Evolutionary conservation across 2,113 vertebrate genomes (phyloP).

Genomic region (Epinephelus moara): DNA sequence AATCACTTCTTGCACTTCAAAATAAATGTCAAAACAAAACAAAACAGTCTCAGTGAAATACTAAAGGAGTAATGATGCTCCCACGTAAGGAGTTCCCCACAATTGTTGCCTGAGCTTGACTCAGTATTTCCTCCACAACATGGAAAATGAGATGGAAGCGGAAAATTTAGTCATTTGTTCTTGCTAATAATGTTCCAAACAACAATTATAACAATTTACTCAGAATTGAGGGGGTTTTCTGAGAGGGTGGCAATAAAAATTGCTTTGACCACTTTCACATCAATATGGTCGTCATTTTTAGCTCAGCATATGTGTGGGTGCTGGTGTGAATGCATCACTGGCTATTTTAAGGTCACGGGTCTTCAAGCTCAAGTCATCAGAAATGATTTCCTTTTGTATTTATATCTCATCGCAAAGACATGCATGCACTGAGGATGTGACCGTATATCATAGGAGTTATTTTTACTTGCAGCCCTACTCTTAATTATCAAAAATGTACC

Average conservation of each 20-base stretch:
- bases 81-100: slow-evolving; percentile 2
- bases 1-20: not conserved
- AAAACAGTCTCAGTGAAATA: no score
- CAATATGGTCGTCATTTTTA: not conserved
- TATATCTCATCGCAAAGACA: not conserved
- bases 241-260: not conserved
- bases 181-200: not conserved
- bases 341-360: not conserved
- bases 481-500: no score
- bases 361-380: not conserved
- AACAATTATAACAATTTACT: not conserved
- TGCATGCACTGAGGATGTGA: not conserved
- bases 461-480: not conserved
- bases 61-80: not conserved
- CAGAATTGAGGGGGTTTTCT: slow-evolving; percentile 1
- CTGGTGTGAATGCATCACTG: not conserved
- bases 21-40: not conserved
- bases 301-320: not conserved
- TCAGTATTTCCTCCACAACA: slow-evolving; percentile 40
- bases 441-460: not conserved
- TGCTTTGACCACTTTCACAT: not conserved
- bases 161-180: not conserved
- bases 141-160: not conserved
- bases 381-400: not conserved
- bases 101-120: slow-evolving; percentile 9